Evolutionary conservation across 2,113 vertebrate genomes (phyloP), one percentile per base, ranked within the genome.

Genomic region (Oncorhynchus clarkii): DNA sequence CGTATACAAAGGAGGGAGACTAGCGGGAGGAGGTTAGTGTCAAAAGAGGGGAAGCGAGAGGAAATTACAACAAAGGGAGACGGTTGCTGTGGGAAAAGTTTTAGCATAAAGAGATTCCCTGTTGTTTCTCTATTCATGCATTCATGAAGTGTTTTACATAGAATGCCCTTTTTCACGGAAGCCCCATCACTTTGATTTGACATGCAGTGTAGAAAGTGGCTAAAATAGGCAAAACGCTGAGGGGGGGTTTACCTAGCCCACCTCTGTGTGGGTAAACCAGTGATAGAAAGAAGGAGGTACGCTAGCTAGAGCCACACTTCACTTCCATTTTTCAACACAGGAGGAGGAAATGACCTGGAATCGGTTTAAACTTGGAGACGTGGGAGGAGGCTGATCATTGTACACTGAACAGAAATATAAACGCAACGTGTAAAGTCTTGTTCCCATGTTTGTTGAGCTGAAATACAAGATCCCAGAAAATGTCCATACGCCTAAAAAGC

Each of bases 251-350:
- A 8, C 24, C 2, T 26, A 65, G 26, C 22, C 26, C 73, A 72
- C 74, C 49, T 4, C 4, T 54, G 14, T 16, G 14, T 54, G 16
- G 51, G 51, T 54, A 54, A 14, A 54, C 13, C 51, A 67, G 77
- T 70, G 78, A 82, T 39, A 66, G 62, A 57, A 75, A 86, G 71
- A 82, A 76, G 80, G 76, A 84, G 48, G 70, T 5, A 51, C 62
- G 74, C 66, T 83, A 87, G 84, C 85, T 83, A 89, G 80, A 76
- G 62, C 84, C 71, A 83, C 78, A 84, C 77, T 70, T 81, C 80
- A 65, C 60, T 29, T 5, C 66, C 69, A 77, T 75, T 70, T 68
- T 70, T 67, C 72, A 88, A 65, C 18, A 12, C 18, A 68, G 73
- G 80, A 66, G 78, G 77, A 59, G 73, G 69, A 84, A 84, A 81